Evolutionary conservation across 30 jellyfish, hydroid and myxozoan genomes (phyloP), one percentile per base, ranked within the genome.

Genomic region (Aurelia coerulea): DNA sequence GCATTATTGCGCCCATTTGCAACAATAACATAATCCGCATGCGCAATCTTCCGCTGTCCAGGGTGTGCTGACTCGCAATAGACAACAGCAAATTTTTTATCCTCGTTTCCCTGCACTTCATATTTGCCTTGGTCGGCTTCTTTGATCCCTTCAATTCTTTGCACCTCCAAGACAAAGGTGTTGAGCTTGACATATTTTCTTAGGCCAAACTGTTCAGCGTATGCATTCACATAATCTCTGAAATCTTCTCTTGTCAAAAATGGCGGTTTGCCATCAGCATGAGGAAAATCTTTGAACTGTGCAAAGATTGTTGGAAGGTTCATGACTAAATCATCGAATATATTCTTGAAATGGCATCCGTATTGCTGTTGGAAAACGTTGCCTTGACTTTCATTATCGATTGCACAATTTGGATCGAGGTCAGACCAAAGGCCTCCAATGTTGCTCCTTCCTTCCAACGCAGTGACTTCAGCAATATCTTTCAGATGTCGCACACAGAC

Each of bases 401-500:
- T 64, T 31, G 89, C 31, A 23, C 42, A 60, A n/a, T 35, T 17
- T 41, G 65, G 65, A 31, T 62, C 50, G n/a, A 79, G 29, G 6
- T 15, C 19, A 23, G 89, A 65, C 89, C 89, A 79, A 23, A 79
- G 89, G 23, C 89, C 89, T 7, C 89, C 89, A 46, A 63, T 50
- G 3, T 66, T 29, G 42, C 71, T 62, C 32, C 89, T 79, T 18
- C 70, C 79, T 42, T 79, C 89, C 15, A 18, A 52, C 9, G 66
- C 52, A 18, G 50, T 65, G 41, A 79, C 89, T 9, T 79, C 79
- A 6, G 89, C 79, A 34, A 79, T 79, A 34, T 34, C 74, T 65
- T 60, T 79, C 1, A 79, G 63, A 64, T 79, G 89, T 63, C 89
- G 59, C 34, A 79, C 34, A 4, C 67, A 29, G 33, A 79, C 72